Percentiles rank a stretch among this genome's conserved stretches.
phyloP scores from a whole-genome alignment of 2,888 invertebrate species.

The Lithophane leautieri region DNA sequence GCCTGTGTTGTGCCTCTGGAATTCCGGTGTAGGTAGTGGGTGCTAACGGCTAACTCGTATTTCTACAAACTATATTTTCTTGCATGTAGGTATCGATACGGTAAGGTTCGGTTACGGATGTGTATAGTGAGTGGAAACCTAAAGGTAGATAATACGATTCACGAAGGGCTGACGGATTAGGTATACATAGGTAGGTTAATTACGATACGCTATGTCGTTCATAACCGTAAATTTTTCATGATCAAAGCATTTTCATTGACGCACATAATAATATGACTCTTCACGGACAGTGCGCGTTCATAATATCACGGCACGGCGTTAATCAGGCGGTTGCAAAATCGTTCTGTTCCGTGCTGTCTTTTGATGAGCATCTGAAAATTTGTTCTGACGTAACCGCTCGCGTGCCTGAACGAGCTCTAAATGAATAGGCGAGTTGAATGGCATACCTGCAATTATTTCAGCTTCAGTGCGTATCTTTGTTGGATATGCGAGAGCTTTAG shows the following conservation, averaged over 20 bases:
- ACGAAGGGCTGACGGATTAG: neutral
- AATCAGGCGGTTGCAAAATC: neutral
- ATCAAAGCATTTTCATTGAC: neutral
- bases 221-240: neutral
- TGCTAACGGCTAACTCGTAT: neutral
- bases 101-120: neutral
- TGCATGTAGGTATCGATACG: neutral
- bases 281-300: neutral
- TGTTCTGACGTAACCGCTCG: neutral
- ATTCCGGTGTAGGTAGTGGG: neutral
- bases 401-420: neutral
- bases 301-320: neutral
- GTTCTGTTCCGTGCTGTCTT: neutral
- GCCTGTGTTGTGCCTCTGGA: too few relatives aligned
- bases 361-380: neutral
- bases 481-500: constrained; percentile 63
- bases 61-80: neutral
- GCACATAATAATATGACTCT: neutral
- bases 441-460: constrained; percentile 82
- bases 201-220: neutral
- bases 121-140: neutral
- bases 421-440: neutral
- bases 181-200: neutral
- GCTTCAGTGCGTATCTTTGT: constrained; percentile 78
- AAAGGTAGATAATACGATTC: too few relatives aligned